Evolutionary conservation across 2,888 invertebrate species (phyloP).

Genomic region (Ornithoptera priamus): DNA sequence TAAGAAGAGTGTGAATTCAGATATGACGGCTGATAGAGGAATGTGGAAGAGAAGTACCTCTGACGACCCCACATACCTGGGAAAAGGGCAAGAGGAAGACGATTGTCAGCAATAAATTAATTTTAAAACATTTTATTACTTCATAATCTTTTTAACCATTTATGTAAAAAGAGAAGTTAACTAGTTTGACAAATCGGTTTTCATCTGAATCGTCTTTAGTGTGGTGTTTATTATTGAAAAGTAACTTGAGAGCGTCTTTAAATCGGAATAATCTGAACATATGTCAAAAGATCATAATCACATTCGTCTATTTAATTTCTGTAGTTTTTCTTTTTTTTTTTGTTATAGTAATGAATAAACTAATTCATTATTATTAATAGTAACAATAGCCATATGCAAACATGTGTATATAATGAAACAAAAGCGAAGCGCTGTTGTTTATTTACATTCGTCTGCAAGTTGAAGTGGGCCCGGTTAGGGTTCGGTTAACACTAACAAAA

Average conservation of each 20-base stretch:
- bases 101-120: not conserved
- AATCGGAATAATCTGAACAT: too few relatives aligned
- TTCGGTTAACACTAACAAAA: conserved; percentile 22
- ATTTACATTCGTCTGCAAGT: conserved; percentile 18
- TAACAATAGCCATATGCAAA: not conserved
- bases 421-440: conserved; percentile 18
- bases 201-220: not conserved
- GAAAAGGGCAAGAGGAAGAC: too few relatives aligned
- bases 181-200: not conserved
- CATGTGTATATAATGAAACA: conserved; percentile 5
- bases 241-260: too few relatives aligned
- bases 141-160: not conserved
- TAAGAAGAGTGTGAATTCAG: too few relatives aligned
- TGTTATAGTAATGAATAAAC: not conserved
- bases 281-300: too few relatives aligned
- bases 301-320: too few relatives aligned
- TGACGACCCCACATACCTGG: too few relatives aligned
- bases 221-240: not conserved
- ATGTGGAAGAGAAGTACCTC: too few relatives aligned
- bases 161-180: not conserved
- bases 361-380: not conserved
- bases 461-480: conserved; percentile 8
- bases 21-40: too few relatives aligned
- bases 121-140: not conserved
- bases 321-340: not conserved